These are phyloP conservation scores for Chaitophorus viminalis DNA, from an alignment of 2,888 invertebrate species.

Conservation along the genomic window DNA sequence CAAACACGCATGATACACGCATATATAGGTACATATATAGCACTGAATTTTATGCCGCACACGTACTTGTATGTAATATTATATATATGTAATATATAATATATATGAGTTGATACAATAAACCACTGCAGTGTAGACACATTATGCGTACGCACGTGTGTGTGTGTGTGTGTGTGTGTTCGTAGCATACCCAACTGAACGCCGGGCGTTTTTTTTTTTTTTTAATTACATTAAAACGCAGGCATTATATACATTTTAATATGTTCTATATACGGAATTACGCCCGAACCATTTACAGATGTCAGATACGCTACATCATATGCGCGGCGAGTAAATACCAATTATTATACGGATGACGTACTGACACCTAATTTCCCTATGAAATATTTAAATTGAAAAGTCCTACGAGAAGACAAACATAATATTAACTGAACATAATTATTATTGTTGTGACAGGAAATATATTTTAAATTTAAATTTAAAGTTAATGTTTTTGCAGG, in stretches of 20 bases:
- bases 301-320: background rate
- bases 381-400: too few relatives aligned
- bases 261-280: background rate
- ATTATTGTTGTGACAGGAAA: too few relatives aligned
- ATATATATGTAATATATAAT: background rate
- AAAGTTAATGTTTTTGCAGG: too few relatives aligned
- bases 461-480: too few relatives aligned
- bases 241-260: background rate
- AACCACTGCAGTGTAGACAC: background rate
- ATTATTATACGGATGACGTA: background rate
- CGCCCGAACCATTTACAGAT: too few relatives aligned
- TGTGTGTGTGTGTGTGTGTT: too few relatives aligned
- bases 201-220: background rate
- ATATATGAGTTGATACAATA: background rate
- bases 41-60: background rate
- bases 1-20: background rate
- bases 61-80: background rate
- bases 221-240: background rate
- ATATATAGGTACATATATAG: too few relatives aligned
- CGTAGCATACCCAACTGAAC: too few relatives aligned
- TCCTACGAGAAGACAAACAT: too few relatives aligned
- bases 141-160: background rate
- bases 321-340: background rate
- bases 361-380: too few relatives aligned
- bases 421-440: too few relatives aligned